phyloP scores from a whole-genome alignment of 2,888 invertebrate species.

The Nezara viridula region DNA sequence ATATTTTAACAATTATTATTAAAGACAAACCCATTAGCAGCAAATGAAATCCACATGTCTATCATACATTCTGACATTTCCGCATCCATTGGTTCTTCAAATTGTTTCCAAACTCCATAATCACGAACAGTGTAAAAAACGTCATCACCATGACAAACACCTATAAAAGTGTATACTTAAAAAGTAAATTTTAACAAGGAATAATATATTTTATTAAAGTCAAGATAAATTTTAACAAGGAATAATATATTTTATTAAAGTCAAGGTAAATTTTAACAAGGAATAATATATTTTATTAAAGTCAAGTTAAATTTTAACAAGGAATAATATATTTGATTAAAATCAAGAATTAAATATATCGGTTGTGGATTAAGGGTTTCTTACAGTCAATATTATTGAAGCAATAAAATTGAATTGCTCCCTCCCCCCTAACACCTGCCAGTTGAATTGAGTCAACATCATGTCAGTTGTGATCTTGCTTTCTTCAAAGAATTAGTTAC shows the following conservation, averaged over 20 bases:
- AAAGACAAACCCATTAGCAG: constrained; percentile 6
- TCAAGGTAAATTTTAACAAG: no score
- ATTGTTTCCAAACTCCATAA: background rate
- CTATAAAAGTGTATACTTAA: background rate
- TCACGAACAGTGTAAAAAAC: background rate
- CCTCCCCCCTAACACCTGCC: no score
- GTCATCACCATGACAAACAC: constrained; percentile 47
- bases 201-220: background rate
- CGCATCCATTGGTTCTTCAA: background rate
- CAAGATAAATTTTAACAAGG: no score
- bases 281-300: background rate
- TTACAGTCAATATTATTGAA: no score
- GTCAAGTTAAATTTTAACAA: no score
- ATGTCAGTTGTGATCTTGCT: no score
- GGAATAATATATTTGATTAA: background rate
- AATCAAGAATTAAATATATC: no score
- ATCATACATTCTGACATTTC: constrained; percentile 16
- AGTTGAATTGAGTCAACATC: no score
- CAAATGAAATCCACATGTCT: constrained; percentile 23
- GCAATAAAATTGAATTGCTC: no score
- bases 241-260: background rate
- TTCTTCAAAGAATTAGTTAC: no score
- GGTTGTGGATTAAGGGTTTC: no score
- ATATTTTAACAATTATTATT: background rate
- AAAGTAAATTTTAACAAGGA: background rate